Percentiles rank a stretch among this genome's conserved stretches.
Conservation (phyloP, 2,797 vertebrate species). For the Amniataba percoides region DNA sequence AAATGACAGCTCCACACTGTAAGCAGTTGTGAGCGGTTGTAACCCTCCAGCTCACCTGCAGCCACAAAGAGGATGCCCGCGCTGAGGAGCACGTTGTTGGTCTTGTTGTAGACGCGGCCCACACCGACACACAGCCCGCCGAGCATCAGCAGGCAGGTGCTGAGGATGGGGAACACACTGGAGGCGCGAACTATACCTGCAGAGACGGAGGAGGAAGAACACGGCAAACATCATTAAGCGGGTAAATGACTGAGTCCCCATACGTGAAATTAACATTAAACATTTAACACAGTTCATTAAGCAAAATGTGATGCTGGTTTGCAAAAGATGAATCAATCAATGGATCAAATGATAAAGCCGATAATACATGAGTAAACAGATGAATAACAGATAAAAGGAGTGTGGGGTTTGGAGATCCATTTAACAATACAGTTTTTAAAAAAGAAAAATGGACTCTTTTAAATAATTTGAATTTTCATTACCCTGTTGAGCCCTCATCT, state of each 20-base stretch:
- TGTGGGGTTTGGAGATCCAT: not conserved
- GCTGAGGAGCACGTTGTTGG: constrained; percentile 96
- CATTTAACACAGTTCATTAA: constrained; percentile 1
- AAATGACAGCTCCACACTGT: constrained; percentile 25
- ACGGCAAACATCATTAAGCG: not conserved
- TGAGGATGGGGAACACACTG: constrained; percentile 98
- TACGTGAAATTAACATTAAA: too few relatives aligned
- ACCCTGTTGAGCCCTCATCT: constrained; percentile 22
- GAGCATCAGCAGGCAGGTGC: constrained; percentile 93
- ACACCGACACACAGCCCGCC: constrained; percentile 94
- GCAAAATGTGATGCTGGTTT: not conserved
- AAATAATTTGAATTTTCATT: constrained; percentile 40
- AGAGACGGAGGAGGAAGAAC: constrained; percentile 15
- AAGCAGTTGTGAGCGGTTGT: not conserved
- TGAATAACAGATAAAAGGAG: not conserved
- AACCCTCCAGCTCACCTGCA: constrained; percentile 87
- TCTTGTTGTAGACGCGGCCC: constrained; percentile 94
- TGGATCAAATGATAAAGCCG: not conserved
- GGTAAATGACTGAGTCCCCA: not conserved
- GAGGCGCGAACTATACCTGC: constrained; percentile 97
- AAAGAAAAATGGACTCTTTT: constrained; percentile 2
- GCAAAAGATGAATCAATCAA: not conserved
- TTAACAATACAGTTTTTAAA: not conserved
- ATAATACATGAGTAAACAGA: not conserved
- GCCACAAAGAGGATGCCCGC: constrained; percentile 98